These are phyloP conservation scores for Sarcophaga peregrina DNA, from an alignment of 1,140 invertebrate species.

Conservation along the genomic window DNA sequence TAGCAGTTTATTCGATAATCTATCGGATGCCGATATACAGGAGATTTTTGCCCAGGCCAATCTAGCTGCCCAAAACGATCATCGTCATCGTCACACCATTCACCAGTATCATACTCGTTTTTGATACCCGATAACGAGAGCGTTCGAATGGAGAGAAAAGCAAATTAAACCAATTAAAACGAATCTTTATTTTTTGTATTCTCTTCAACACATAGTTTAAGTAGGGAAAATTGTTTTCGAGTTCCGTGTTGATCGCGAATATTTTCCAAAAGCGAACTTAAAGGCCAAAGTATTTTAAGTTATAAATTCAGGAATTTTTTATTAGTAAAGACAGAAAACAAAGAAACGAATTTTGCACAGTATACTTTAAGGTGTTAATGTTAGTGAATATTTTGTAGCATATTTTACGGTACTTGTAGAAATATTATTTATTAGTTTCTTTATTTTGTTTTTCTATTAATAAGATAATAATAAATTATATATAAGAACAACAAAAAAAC, in stretches of 20 bases:
- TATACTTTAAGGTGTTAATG: neutral
- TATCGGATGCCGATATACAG: slow-evolving; percentile 60
- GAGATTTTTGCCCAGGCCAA: slow-evolving; percentile 62
- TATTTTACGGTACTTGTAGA: too few species aligned
- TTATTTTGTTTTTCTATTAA: too few species aligned
- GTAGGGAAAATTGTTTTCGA: too few species aligned
- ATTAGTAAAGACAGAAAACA: too few species aligned
- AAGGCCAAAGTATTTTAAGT: slow-evolving; percentile 25
- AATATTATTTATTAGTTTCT: too few species aligned
- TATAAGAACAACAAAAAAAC: too few species aligned
- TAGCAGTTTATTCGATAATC: slow-evolving; percentile 55
- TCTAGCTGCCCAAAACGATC: slow-evolving; percentile 49
- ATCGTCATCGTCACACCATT: slow-evolving; percentile 19
- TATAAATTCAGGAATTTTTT: neutral
- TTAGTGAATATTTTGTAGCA: too few species aligned
- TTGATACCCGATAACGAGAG: neutral
- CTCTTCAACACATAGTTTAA: neutral
- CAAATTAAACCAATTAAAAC: neutral
- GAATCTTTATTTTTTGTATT: neutral
- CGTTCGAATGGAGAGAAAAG: neutral
- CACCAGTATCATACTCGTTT: slow-evolving; percentile 26
- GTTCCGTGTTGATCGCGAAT: neutral
- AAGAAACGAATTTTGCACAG: neutral
- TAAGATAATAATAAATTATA: too few species aligned
- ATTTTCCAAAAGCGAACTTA: neutral